Base-by-base conservation (phyloP, 1,140 invertebrate genomes). In the Episyrphus balteatus region DNA sequence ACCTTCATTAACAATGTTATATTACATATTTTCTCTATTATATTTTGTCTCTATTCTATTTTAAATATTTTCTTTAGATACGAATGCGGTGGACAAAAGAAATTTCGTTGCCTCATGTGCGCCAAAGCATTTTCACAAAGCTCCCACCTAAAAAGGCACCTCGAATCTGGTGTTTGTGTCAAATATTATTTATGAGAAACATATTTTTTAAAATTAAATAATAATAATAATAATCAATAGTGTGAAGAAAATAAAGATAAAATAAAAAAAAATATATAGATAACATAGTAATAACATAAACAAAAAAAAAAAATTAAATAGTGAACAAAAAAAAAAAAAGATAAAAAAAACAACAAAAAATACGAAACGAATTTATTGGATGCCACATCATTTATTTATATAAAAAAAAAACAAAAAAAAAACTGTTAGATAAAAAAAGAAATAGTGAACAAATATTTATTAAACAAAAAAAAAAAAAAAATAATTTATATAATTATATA, bases 1-100 rank as follows among this genome's bases (percentile, higher is more conserved):
- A n/a, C n/a, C n/a, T n/a, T n/a, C n/a, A n/a, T n/a, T n/a, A n/a
- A n/a, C n/a, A n/a, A n/a, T n/a, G n/a, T n/a, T n/a, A n/a, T n/a
- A n/a, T 37, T 5, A 37, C 3, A 37, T 5, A 37, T 5, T 5
- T 14, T 37, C 36, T 42, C 6, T 42, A 9, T 42, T 21, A 18
- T 15, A 30, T 18, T 11, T 19, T 31, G 26, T 26, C 21, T 5
- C n/a, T n/a, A n/a, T 48, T 10, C 30, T 33, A 34, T 34, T 34
- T 34, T 9, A 19, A 43, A 17, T 18, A 10, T 14, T 51, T 7
- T 51, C 32, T 34, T 43, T 52, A 68, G 65, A 60, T 72, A 68
- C 58, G 71, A 73, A 62, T 73, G 71, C 62, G 70, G 70, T 53
- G 68, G 69, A 54, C 62, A 67, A 56, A 70, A 70, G 55, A 67